Conservation (phyloP, 2,113 vertebrate species). For the Opisthocomus hoazin region DNA sequence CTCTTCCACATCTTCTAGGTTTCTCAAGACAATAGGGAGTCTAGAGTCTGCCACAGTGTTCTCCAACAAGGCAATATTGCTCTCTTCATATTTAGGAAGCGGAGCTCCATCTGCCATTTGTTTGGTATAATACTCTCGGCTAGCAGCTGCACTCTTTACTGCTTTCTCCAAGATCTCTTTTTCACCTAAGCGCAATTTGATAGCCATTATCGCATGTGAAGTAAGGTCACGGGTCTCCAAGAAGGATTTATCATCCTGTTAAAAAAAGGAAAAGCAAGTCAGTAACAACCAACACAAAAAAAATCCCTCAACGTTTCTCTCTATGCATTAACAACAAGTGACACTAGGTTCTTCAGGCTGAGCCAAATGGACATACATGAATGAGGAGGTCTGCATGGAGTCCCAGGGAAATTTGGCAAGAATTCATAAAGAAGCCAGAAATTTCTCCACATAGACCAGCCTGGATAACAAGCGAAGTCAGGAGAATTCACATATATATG, state of each 20-base stretch:
- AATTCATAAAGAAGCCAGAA: background rate
- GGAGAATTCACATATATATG: background rate
- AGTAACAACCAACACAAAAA: background rate
- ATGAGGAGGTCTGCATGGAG: background rate
- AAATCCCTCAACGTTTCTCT: background rate
- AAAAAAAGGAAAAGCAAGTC: background rate
- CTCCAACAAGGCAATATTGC: constrained; percentile 84
- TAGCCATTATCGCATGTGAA: constrained; percentile 77
- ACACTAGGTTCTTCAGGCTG: background rate
- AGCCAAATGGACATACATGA: background rate
- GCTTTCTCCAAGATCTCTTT: constrained; percentile 92
- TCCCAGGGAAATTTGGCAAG: background rate
- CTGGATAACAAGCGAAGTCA: background rate
- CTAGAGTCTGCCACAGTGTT: constrained; percentile 78
- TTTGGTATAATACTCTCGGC: constrained; percentile 77
- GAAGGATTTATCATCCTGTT: constrained; percentile 83
- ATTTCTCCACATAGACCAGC: background rate
- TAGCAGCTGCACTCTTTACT: constrained; percentile 76
- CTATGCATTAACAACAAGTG: background rate
- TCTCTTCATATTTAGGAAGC: constrained; percentile 85
- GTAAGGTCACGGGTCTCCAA: constrained; percentile 82
- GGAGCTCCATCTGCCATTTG: constrained; percentile 77
- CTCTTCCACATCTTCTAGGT: constrained; percentile 78
- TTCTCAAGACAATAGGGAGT: constrained; percentile 84
- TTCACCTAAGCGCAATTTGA: constrained; percentile 90